Conservation (phyloP, 2,113 vertebrate species). For the Antidorcas marsupialis region DNA sequence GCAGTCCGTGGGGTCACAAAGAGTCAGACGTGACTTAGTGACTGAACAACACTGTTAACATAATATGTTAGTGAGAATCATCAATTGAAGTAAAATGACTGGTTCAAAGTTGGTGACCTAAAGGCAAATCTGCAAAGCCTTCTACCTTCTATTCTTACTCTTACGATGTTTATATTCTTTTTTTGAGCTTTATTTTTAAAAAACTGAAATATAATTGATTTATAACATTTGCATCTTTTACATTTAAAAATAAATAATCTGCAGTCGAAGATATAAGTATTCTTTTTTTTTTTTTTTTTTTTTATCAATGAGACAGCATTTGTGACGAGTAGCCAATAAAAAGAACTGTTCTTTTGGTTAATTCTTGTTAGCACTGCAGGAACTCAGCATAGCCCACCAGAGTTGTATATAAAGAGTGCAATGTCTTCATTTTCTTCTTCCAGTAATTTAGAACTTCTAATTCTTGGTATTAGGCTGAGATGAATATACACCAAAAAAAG, state of each 20-base stretch:
- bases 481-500: background rate
- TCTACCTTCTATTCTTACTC: background rate
- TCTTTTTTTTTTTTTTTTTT: background rate
- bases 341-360: background rate
- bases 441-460: background rate
- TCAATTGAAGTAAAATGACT: background rate
- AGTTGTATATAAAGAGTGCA: background rate
- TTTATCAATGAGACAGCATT: background rate
- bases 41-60: background rate
- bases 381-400: background rate
- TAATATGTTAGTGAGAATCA: background rate
- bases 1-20: background rate
- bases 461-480: background rate
- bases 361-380: background rate
- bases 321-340: background rate
- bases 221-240: background rate
- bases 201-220: background rate
- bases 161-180: background rate
- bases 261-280: background rate
- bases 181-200: background rate
- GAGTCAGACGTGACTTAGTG: background rate
- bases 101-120: background rate
- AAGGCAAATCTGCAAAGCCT: background rate
- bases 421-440: background rate
- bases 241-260: conserved; percentile 10